These are phyloP conservation scores for Pheucticus melanocephalus DNA, from an alignment of 2,113 vertebrate species.

Conservation along the genomic window DNA sequence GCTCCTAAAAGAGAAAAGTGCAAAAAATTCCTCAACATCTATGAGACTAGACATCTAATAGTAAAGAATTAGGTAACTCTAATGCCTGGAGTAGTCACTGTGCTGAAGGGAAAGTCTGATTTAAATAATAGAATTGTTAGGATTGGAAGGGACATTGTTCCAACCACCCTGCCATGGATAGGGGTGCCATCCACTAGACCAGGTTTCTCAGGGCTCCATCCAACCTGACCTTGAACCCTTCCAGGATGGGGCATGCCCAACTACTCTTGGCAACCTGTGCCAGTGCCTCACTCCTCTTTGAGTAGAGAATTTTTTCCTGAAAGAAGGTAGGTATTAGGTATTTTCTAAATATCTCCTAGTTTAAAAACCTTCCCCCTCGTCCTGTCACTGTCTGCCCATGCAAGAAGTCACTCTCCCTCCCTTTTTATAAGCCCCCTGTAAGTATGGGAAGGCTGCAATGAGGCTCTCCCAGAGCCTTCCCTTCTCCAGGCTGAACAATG, in stretches of 20 bases:
- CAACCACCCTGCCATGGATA: background rate
- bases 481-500: background rate
- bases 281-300: background rate
- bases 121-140: background rate
- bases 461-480: background rate
- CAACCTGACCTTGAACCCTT: background rate
- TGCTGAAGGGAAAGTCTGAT: background rate
- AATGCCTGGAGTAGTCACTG: background rate
- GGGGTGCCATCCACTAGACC: background rate
- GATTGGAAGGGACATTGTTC: background rate
- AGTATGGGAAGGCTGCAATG: background rate
- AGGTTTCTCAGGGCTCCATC: background rate
- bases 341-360: background rate
- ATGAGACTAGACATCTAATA: background rate
- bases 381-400: background rate
- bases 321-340: no score
- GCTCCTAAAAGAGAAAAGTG: background rate
- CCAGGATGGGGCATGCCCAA: background rate
- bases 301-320: background rate
- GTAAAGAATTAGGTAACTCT: background rate
- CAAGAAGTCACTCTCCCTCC: background rate
- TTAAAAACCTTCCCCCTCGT: background rate
- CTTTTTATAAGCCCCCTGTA: background rate
- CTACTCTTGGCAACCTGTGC: background rate
- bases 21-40: background rate